phyloP scores from a whole-genome alignment of 2,888 invertebrate genomes.

The Phorcus lineatus region DNA sequence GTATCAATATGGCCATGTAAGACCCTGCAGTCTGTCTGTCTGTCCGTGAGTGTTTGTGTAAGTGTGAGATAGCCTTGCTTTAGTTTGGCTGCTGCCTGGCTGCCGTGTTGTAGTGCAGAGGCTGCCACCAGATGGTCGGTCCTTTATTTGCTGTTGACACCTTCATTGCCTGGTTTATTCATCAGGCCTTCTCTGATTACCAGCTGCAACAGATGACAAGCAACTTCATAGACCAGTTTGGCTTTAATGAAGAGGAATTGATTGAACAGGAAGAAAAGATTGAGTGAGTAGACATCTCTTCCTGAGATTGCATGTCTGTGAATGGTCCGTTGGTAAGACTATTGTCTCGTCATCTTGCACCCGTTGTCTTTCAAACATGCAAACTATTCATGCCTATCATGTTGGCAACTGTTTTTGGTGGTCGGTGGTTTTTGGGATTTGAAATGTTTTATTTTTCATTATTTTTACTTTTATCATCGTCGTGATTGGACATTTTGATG shows the following conservation, averaged over 20 bases:
- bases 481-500: too few species aligned
- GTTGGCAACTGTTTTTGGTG: background rate
- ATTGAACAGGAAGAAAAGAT: constrained; percentile 79
- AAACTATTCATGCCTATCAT: background rate
- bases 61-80: background rate
- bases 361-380: background rate
- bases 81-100: constrained; percentile 7
- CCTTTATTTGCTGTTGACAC: constrained; percentile 31
- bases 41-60: background rate
- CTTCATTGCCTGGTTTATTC: constrained; percentile 50
- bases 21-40: too few species aligned
- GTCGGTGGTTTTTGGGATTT: background rate
- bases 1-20: too few species aligned
- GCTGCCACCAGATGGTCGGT: constrained; percentile 25
- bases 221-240: constrained; percentile 81
- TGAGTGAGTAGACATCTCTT: constrained; percentile 67
- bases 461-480: too few species aligned
- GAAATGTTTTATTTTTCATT: background rate
- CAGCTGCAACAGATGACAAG: constrained; percentile 81
- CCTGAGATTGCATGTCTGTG: constrained; percentile 2
- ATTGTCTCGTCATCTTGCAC: background rate
- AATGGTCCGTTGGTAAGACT: background rate
- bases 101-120: constrained; percentile 12
- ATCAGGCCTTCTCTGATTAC: constrained; percentile 80
- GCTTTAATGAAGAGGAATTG: constrained; percentile 81